A percentile compares a stretch with the other conserved stretches of the same genome.
Evolutionary conservation across 2,888 invertebrate genomes (phyloP).

Genomic region (Nomada fabriciana): DNA sequence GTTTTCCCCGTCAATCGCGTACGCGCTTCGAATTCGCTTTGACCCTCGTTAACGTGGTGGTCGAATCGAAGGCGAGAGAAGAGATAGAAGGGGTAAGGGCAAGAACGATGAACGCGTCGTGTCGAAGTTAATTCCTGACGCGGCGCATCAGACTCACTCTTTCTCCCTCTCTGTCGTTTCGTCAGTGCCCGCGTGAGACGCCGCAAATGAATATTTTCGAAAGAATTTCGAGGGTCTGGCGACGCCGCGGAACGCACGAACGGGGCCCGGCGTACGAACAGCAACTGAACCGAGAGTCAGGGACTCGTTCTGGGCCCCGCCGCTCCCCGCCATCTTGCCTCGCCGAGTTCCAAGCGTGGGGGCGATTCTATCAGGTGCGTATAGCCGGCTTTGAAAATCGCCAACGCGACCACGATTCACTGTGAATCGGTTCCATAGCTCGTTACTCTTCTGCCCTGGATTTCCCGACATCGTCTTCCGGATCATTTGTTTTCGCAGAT

Average conservation of each 20-base stretch:
- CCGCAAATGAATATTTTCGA: constrained; percentile 9
- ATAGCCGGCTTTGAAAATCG: constrained; percentile 47
- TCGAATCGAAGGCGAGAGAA: constrained; percentile 7
- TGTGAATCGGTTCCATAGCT: constrained; percentile 18
- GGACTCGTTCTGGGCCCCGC: constrained; percentile 78
- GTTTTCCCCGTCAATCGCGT: constrained; percentile 33
- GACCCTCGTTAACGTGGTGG: constrained; percentile 28
- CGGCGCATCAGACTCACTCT: constrained; percentile 40
- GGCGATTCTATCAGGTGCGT: constrained; percentile 68
- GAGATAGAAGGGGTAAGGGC: constrained; percentile 23
- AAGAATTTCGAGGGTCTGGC: constrained; percentile 6
- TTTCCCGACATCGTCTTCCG: background rate
- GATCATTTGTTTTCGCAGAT: background rate
- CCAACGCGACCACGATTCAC: constrained; percentile 30
- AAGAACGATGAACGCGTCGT: constrained; percentile 46
- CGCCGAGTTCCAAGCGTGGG: constrained; percentile 46
- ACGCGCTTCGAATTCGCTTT: constrained; percentile 22
- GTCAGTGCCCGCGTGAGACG: background rate
- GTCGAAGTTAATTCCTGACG: constrained; percentile 28
- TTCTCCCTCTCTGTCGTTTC: constrained; percentile 34
- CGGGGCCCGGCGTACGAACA: constrained; percentile 83
- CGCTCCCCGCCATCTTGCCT: constrained; percentile 75
- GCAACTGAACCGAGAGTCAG: constrained; percentile 77
- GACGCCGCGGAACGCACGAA: constrained; percentile 75
- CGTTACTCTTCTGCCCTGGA: background rate